phyloP scores from a whole-genome alignment of 2,113 vertebrate genomes.

The Deroptyus accipitrinus region DNA sequence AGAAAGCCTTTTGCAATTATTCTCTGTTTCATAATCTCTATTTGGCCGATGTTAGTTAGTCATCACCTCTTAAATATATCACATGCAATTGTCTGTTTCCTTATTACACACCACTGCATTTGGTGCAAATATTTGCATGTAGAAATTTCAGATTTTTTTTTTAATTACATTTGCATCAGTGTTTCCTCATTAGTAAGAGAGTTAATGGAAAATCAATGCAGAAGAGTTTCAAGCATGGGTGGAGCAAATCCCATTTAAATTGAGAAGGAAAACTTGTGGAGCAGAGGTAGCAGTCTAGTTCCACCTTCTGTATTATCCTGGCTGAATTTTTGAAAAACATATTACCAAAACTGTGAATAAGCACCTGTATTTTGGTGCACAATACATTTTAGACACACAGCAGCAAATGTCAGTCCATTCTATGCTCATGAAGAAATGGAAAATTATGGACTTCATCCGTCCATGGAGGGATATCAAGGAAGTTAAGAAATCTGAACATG shows the following conservation, averaged over 20 bases:
- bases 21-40: not conserved
- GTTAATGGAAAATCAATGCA: not conserved
- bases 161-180: not conserved
- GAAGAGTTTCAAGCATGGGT: not conserved
- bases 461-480: not conserved
- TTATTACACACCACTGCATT: not conserved
- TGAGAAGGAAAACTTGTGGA: not conserved
- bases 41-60: conserved; percentile 8
- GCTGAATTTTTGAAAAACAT: not conserved
- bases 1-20: not conserved
- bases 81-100: not conserved
- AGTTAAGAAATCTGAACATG: not conserved
- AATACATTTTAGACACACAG: not conserved
- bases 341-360: not conserved
- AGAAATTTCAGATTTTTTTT: not conserved
- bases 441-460: not conserved
- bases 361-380: not conserved
- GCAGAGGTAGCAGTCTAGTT: not conserved
- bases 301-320: not conserved
- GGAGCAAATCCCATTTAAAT: not conserved
- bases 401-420: not conserved
- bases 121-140: conserved; percentile 24
- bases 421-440: not conserved
- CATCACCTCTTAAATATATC: conserved; percentile 15
- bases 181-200: not conserved